Evolutionary conservation across 2,888 invertebrate species (phyloP).

Genomic region (Tanypteryx hageni): DNA sequence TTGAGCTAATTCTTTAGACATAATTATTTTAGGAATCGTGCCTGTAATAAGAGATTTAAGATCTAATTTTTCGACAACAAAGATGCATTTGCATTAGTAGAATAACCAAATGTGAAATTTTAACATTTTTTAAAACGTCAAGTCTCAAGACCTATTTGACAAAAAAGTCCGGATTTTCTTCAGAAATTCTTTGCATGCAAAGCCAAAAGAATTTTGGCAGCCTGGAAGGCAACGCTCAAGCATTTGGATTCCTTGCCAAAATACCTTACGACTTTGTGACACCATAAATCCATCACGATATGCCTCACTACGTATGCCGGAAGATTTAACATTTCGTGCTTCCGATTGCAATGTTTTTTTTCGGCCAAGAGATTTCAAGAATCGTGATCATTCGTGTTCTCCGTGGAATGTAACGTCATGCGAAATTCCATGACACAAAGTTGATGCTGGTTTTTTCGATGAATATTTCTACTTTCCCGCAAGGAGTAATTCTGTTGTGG

Average conservation of each 20-base stretch:
- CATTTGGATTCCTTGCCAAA: slow-evolving; percentile 51
- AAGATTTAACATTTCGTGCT: slow-evolving; percentile 43
- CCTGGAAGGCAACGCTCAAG: slow-evolving; percentile 26
- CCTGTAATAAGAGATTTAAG: neutral
- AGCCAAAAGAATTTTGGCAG: slow-evolving; percentile 62
- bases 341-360: neutral
- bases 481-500: too few species aligned
- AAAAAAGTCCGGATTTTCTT: slow-evolving; percentile 12
- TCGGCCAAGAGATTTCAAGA: neutral
- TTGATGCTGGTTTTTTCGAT: too few species aligned
- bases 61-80: neutral
- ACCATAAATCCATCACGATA: slow-evolving; percentile 61
- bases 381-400: neutral
- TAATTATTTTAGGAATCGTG: too few species aligned
- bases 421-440: neutral
- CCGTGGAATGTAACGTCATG: neutral
- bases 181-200: slow-evolving; percentile 55
- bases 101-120: neutral
- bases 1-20: too few species aligned
- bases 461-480: too few species aligned
- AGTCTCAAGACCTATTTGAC: slow-evolving; percentile 21
- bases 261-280: slow-evolving; percentile 52
- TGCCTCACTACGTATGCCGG: slow-evolving; percentile 36
- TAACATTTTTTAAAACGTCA: neutral
- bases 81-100: neutral